phyloP scores from a whole-genome alignment of 53 echinoderm and acorn worm genomes.

The Crossaster papposus region DNA sequence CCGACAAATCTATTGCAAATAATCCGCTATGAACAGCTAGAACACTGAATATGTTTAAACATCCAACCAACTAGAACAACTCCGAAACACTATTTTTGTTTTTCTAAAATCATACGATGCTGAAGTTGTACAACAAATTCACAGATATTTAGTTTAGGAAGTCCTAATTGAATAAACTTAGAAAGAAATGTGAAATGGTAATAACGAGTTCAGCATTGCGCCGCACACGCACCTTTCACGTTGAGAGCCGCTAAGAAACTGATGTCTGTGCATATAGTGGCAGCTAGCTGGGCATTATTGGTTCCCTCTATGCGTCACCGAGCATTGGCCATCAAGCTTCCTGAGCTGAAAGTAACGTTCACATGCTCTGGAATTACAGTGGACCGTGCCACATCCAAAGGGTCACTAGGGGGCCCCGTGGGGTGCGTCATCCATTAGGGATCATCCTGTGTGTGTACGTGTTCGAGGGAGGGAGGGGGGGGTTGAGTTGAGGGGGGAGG shows the following conservation, averaged over 20 bases:
- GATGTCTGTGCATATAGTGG: background rate
- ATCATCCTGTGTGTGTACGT: conserved; percentile 16
- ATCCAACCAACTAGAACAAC: background rate
- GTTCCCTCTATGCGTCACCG: background rate
- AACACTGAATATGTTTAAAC: background rate
- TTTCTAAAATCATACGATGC: background rate
- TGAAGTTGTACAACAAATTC: background rate
- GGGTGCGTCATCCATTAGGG: conserved; percentile 39
- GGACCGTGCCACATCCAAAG: conserved; percentile 5
- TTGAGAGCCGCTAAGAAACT: background rate
- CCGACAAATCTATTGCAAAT: background rate
- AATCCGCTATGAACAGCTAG: background rate
- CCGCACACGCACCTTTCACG: background rate
- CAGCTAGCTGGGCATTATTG: background rate
- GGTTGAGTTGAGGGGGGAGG: too few relatives aligned
- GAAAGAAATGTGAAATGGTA: background rate
- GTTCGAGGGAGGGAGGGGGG: background rate
- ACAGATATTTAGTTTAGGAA: background rate
- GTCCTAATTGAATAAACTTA: background rate
- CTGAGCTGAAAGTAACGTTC: conserved; percentile 32
- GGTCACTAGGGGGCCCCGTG: conserved; percentile 10
- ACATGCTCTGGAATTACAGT: conserved; percentile 30
- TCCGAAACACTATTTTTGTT: background rate
- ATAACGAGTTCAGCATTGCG: background rate
- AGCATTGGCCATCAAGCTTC: background rate